These are phyloP conservation scores for Drosophila murphyi DNA, from an alignment of 1,140 invertebrate species.

Conservation along the genomic window DNA sequence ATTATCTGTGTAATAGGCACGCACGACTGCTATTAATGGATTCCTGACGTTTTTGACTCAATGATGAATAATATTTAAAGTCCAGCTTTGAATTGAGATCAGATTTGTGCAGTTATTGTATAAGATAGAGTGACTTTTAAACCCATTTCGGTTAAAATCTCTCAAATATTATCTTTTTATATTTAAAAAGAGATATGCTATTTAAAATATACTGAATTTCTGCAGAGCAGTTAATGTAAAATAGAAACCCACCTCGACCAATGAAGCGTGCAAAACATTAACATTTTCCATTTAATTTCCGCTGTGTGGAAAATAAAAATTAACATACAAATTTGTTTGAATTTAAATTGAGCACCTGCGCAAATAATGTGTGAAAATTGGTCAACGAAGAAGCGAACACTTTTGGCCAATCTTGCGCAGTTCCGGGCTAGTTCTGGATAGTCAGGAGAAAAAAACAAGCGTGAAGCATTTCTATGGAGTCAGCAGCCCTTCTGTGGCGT, in stretches of 20 bases:
- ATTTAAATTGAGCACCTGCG: slow-evolving; percentile 57
- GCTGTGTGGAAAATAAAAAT: slow-evolving; percentile 46
- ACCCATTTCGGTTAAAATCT: too few relatives aligned
- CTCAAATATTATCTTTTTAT: too few relatives aligned
- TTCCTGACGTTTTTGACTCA: too few relatives aligned
- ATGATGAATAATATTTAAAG: too few relatives aligned
- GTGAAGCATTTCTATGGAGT: slow-evolving; percentile 49
- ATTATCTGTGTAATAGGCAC: too few relatives aligned
- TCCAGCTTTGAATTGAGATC: too few relatives aligned
- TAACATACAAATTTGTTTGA: slow-evolving; percentile 55
- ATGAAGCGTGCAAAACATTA: slow-evolving; percentile 44
- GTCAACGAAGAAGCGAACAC: slow-evolving; percentile 39
- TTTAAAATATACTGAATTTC: too few relatives aligned
- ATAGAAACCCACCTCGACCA: neutral
- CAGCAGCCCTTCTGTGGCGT: slow-evolving; percentile 39
- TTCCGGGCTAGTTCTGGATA: slow-evolving; percentile 49
- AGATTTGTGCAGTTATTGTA: too few relatives aligned
- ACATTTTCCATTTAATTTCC: slow-evolving; percentile 60
- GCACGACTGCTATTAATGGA: too few relatives aligned
- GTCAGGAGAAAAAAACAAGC: slow-evolving; percentile 49
- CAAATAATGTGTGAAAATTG: slow-evolving; percentile 69
- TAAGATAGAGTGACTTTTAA: too few relatives aligned
- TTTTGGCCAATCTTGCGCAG: slow-evolving; percentile 67
- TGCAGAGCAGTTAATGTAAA: neutral
- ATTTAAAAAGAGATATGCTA: too few relatives aligned